Evolutionary conservation across 2,888 invertebrate species (phyloP).

Genomic region (Cephus spinipes): DNA sequence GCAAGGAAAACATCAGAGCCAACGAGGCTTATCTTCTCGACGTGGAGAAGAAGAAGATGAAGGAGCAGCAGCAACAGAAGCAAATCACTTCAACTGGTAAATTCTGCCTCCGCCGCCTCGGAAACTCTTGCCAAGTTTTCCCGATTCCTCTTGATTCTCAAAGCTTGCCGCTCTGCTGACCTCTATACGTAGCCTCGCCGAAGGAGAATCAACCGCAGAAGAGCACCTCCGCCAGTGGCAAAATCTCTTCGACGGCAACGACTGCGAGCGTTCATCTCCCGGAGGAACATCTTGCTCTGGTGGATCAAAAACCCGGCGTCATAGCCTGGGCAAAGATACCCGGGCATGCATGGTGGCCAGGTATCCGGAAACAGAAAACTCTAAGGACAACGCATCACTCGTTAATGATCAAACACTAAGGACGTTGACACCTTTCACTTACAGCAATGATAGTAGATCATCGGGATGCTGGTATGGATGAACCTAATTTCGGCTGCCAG

Average conservation of each 20-base stretch:
- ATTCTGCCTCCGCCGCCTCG: too few relatives aligned
- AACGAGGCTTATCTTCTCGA: background rate
- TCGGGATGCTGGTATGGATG: conserved; percentile 54
- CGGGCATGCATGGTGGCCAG: conserved; percentile 60
- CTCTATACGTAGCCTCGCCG: background rate
- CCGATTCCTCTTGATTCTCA: background rate
- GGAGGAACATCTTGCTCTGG: conserved; percentile 41
- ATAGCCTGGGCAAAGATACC: conserved; percentile 58
- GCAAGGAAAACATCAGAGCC: background rate
- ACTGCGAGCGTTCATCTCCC: background rate
- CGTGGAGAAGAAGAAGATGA: background rate
- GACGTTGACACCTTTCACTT: background rate
- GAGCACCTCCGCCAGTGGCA: background rate
- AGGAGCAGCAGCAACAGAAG: too few relatives aligned
- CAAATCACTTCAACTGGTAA: background rate
- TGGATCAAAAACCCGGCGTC: conserved; percentile 53
- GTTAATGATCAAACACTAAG: background rate
- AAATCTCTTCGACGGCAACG: background rate
- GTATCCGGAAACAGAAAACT: conserved; percentile 15
- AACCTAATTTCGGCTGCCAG: conserved; percentile 55
- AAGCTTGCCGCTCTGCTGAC: background rate
- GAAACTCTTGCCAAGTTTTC: background rate
- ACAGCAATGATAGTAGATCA: conserved; percentile 57
- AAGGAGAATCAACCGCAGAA: background rate
- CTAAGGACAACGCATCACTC: background rate